Conservation (phyloP, 2,888 invertebrate species). For the Volucella zonaria region DNA sequence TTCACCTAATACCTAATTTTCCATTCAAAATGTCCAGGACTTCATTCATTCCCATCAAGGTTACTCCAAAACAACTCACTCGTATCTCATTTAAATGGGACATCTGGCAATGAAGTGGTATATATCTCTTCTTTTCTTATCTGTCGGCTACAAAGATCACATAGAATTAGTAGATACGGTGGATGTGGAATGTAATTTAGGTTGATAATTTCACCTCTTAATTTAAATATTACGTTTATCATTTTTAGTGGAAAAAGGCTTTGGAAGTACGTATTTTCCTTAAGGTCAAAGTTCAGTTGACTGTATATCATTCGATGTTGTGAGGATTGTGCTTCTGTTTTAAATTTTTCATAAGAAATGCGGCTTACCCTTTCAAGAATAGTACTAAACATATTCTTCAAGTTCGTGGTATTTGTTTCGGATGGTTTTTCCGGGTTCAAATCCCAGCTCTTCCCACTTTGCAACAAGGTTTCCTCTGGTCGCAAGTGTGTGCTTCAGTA, state of each 20-base stretch:
- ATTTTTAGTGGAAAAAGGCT: too few relatives aligned
- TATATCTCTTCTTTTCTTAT: neutral
- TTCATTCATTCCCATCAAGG: neutral
- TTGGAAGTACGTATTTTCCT: too few relatives aligned
- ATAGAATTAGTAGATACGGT: too few relatives aligned
- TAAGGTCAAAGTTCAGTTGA: neutral
- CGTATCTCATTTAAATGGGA: neutral
- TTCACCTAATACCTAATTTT: slow-evolving; percentile 1
- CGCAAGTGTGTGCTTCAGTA: neutral
- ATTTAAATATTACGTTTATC: too few relatives aligned
- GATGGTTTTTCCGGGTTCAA: neutral
- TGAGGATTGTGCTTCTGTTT: too few relatives aligned
- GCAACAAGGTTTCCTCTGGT: neutral
- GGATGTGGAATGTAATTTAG: too few relatives aligned
- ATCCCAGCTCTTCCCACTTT: neutral
- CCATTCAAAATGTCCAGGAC: slow-evolving; percentile 16
- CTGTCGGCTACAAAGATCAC: neutral
- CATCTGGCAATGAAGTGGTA: slow-evolving; percentile 4
- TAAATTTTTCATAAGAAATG: too few relatives aligned
- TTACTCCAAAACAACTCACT: slow-evolving; percentile 5
- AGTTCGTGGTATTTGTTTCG: neutral
- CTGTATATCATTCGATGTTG: neutral
- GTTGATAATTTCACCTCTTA: too few relatives aligned
- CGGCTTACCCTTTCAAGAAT: neutral
- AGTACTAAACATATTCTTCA: neutral